Evolutionary conservation across 2,113 vertebrate genomes (phyloP).

Genomic region (Rhynchomys soricoides): DNA sequence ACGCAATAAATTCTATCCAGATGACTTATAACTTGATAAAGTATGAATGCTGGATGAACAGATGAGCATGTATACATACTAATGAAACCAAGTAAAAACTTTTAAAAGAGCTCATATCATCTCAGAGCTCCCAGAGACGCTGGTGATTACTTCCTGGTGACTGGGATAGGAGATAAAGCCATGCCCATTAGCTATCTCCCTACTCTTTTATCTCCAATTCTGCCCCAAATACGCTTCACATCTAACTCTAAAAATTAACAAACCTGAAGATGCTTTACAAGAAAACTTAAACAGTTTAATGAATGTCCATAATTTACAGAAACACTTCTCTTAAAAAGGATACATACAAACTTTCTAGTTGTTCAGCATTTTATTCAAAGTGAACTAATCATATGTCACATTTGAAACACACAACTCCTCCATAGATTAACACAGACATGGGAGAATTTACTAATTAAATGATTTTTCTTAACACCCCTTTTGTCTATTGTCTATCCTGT

Average conservation of each 20-base stretch:
- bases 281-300: slow-evolving; percentile 17
- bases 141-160: background rate
- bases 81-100: background rate
- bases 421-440: background rate
- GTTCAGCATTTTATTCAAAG: background rate
- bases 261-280: slow-evolving; percentile 13
- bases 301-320: background rate
- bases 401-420: background rate
- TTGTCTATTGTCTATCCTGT: background rate
- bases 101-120: background rate
- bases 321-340: background rate
- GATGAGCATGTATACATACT: background rate
- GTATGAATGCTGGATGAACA: background rate
- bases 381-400: background rate
- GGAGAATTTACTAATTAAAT: background rate
- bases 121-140: background rate
- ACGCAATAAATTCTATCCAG: background rate
- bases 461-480: background rate
- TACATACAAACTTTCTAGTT: background rate
- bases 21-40: background rate
- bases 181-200: background rate
- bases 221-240: background rate
- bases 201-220: background rate
- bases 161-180: background rate
- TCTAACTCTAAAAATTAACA: slow-evolving; percentile 11